These are phyloP conservation scores for Sakesphorus luctuosus DNA, from an alignment of 2,113 vertebrate genomes.

Conservation along the genomic window DNA sequence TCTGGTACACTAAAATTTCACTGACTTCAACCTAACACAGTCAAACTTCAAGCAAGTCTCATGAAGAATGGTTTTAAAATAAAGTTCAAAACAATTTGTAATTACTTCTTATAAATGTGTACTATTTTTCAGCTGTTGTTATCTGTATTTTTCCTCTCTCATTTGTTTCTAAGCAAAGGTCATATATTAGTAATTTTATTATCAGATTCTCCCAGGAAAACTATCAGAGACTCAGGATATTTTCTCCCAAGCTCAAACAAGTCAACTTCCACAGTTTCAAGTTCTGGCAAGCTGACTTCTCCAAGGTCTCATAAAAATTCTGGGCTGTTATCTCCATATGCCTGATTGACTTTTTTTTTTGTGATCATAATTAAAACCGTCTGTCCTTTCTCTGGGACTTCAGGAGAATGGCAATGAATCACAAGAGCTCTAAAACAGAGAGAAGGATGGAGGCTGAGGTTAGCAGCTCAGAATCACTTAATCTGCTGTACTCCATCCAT, in stretches of 20 bases:
- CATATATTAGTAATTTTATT: neutral
- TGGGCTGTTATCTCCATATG: conserved; percentile 62
- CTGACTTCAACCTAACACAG: neutral
- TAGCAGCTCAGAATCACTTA: conserved; percentile 39
- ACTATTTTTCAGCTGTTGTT: neutral
- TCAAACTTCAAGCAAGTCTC: neutral
- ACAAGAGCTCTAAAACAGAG: conserved; percentile 35
- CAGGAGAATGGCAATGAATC: conserved; percentile 72
- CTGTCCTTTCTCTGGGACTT: conserved; percentile 60
- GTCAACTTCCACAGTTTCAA: conserved; percentile 16
- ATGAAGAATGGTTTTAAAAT: neutral
- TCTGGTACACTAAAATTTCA: neutral
- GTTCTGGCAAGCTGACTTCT: conserved; percentile 57
- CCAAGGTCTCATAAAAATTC: conserved; percentile 66
- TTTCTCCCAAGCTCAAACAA: conserved; percentile 29
- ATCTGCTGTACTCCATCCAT: conserved; percentile 45
- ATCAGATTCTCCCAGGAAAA: neutral
- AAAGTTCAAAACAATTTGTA: neutral
- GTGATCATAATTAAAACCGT: conserved; percentile 61
- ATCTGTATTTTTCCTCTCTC: neutral
- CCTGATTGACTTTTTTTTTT: conserved; percentile 49
- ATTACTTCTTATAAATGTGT: neutral
- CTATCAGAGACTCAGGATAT: neutral
- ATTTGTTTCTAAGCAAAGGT: neutral
- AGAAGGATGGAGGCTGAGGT: conserved; percentile 32